Conservation (phyloP, 2,888 invertebrate genomes). For the Pyrrhosoma nymphula region DNA sequence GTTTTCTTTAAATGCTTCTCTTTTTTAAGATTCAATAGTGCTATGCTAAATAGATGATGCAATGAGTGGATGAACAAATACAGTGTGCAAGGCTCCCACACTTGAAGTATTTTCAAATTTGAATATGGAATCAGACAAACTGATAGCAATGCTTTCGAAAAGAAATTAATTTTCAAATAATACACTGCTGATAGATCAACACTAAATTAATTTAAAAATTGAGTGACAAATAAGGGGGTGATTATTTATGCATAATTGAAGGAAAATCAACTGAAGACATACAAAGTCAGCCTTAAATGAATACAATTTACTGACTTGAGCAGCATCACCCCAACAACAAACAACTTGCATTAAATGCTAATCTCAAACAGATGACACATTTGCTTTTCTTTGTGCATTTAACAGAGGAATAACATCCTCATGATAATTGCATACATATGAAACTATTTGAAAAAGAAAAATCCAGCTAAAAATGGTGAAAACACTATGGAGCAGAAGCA, state of each 20-base stretch:
- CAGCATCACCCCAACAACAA: background rate
- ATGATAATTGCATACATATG: background rate
- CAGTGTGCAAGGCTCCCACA: constrained; percentile 58
- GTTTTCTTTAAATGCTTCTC: background rate
- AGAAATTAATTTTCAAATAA: background rate
- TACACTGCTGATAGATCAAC: background rate
- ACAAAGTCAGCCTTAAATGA: background rate
- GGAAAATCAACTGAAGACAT: background rate
- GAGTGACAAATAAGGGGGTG: background rate
- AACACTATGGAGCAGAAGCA: background rate
- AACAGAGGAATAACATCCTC: background rate
- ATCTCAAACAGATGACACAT: background rate
- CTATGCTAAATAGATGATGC: constrained; percentile 54
- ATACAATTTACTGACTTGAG: background rate
- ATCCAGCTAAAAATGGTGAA: background rate
- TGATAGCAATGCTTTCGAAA: background rate
- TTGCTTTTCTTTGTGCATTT: background rate
- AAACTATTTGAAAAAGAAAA: background rate
- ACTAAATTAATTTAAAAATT: background rate
- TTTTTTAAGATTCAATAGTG: background rate
- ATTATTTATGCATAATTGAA: background rate
- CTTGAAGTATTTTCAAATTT: background rate
- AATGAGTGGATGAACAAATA: constrained; percentile 31
- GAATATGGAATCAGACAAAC: background rate
- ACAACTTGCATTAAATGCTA: background rate